phyloP scores from a whole-genome alignment of 1,140 invertebrate species.

The Heliconius nattereri region DNA sequence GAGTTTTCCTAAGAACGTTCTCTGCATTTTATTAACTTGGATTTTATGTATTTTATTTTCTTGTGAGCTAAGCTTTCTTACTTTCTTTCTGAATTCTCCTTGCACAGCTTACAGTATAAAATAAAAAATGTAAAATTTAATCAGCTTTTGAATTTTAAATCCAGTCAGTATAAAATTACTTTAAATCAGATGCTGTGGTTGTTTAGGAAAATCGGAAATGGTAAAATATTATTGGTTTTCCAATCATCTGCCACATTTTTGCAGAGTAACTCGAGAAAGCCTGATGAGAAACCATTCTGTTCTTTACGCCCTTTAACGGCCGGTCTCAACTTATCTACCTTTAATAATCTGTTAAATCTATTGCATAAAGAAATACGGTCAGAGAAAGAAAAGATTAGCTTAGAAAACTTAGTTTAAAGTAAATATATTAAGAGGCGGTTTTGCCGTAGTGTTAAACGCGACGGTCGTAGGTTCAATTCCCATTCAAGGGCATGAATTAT shows the following conservation, averaged over 20 bases:
- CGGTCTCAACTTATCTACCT: too few relatives aligned
- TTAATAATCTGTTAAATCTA: too few relatives aligned
- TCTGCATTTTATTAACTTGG: conserved; percentile 17
- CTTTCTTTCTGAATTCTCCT: too few relatives aligned
- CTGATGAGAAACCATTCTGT: background rate
- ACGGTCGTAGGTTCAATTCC: too few relatives aligned
- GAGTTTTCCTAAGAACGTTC: conserved; percentile 22
- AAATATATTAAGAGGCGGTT: too few relatives aligned
- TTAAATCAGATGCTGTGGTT: background rate
- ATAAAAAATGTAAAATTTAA: conserved; percentile 1
- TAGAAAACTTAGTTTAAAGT: too few relatives aligned
- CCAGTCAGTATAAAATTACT: background rate
- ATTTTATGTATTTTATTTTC: conserved; percentile 12
- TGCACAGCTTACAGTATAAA: background rate
- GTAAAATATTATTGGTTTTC: background rate
- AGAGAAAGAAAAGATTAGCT: too few relatives aligned
- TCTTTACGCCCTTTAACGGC: background rate
- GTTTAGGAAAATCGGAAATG: background rate
- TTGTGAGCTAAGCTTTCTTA: conserved; percentile 5
- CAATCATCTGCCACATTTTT: background rate
- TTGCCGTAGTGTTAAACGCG: too few relatives aligned
- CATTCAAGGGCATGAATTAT: too few relatives aligned
- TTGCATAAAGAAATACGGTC: too few relatives aligned
- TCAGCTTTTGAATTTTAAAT: background rate
- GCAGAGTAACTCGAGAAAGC: too few relatives aligned